Base-by-base conservation (phyloP, 1,140 invertebrate genomes). In the Caerostris darwini region DNA sequence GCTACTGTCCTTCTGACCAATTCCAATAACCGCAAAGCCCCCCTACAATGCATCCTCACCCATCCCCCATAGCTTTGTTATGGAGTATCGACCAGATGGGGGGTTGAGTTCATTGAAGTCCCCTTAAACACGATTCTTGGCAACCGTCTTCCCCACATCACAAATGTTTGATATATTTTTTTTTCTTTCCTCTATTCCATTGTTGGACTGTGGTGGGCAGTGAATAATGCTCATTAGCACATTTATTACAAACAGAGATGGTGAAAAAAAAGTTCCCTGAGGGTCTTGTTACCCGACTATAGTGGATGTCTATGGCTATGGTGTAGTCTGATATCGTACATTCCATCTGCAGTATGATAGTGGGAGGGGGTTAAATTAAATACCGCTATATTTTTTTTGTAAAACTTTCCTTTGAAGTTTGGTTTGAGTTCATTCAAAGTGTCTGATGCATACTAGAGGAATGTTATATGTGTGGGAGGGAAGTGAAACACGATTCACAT, bases 11-110 rank as follows among this genome's bases (percentile, higher is more conserved):
- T 61, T 82, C 90, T 82, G 56, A 91, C 69, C 71, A n/a, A 54
- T 53, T 54, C 87, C 87, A 69, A 89, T 89, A 89, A 89, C 87
- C 87, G 59, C 87, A 89, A 89, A 89, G 53, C 87, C 87, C 71
- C 86, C 61, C 83, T 86, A 34, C 85, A 86, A 34, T 86, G 57
- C 89, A 88, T 88, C 53, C 86, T n/a, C 14, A 71, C 19, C 54
- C 64, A 3, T 53, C 14, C 64, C 88, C 56, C 50, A 8, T n/a
- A 19, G 67, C 71, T 91, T 91, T 91, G 90, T 91, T 91, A 91
- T 82, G 81, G 90, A 67, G 71, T 92, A 92, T 92, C 90, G 90
- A 92, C 90, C 90, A 83, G 88, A 56, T 71, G 57, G 56, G 90
- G 90, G 90, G 81, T 90, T 69, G 53, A 19, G 54, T 92, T 92